Evolutionary conservation across 2,888 invertebrate species (phyloP).

Genomic region (Thelaira solivaga): DNA sequence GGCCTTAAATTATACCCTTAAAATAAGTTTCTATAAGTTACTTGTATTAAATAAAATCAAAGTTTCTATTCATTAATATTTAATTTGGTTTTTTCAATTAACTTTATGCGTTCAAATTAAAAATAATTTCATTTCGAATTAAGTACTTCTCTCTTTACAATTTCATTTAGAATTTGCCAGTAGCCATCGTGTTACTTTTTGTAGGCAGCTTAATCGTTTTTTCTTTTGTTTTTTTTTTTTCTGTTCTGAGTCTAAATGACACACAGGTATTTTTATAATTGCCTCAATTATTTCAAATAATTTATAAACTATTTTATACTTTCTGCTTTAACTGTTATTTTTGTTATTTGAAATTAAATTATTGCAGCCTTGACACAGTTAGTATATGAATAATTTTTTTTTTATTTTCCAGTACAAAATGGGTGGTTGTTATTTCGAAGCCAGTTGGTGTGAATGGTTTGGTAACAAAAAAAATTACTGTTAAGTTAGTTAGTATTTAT

Average conservation of each 20-base stretch:
- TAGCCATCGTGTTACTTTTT: neutral
- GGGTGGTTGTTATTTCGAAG: no score
- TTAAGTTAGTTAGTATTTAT: no score
- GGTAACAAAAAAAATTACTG: no score
- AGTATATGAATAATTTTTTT: conserved; percentile 2
- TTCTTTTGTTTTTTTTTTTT: no score
- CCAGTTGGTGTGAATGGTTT: no score
- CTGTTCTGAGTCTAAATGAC: conserved; percentile 41
- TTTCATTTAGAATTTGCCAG: neutral
- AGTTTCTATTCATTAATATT: no score
- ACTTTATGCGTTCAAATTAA: neutral
- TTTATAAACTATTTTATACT: conserved; percentile 34
- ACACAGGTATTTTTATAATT: conserved; percentile 48
- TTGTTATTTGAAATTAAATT: conserved; percentile 1
- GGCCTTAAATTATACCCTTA: no score
- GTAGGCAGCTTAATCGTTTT: conserved; percentile 11
- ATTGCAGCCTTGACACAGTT: conserved; percentile 54
- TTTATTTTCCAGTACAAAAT: neutral
- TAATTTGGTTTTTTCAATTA: neutral
- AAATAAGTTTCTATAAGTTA: neutral
- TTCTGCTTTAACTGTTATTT: conserved; percentile 21
- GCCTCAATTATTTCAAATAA: conserved; percentile 56
- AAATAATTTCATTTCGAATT: conserved; percentile 24
- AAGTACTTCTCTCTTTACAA: conserved; percentile 17
- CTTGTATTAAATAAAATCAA: neutral